Evolutionary conservation across 2,797 vertebrate species (phyloP).

Genomic region (Otolemur crassicaudatus): DNA sequence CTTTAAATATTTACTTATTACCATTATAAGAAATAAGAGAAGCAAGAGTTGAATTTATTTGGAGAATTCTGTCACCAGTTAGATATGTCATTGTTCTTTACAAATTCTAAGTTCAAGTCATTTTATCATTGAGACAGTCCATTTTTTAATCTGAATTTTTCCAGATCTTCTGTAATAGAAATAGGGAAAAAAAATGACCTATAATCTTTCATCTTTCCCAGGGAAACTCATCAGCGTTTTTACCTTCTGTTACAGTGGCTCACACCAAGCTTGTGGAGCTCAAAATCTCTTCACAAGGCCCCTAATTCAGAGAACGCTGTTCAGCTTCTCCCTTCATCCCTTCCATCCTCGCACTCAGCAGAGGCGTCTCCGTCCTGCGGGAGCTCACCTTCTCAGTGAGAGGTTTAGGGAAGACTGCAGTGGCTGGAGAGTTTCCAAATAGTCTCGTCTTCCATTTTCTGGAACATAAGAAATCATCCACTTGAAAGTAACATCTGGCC

Average conservation of each 20-base stretch:
- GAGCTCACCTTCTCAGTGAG: conserved; percentile 78
- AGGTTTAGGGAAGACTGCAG: conserved; percentile 81
- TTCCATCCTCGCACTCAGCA: conserved; percentile 71
- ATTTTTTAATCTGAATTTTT: conserved; percentile 70
- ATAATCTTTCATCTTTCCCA: neutral
- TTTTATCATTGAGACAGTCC: conserved; percentile 20
- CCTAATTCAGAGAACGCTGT: conserved; percentile 70
- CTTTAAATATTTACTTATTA: conserved; percentile 50
- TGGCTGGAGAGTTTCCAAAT: conserved; percentile 83
- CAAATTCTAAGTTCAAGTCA: conserved; percentile 31
- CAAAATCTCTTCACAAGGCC: conserved; percentile 73
- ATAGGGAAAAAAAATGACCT: neutral
- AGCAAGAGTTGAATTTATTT: conserved; percentile 7
- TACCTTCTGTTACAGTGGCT: conserved; percentile 72
- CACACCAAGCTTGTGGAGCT: neutral
- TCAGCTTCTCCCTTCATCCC: conserved; percentile 68
- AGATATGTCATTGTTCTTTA: conserved; percentile 59
- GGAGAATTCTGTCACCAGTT: conserved; percentile 68
- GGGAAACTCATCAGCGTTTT: conserved; percentile 29
- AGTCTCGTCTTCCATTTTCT: conserved; percentile 78
- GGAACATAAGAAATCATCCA: conserved; percentile 85
- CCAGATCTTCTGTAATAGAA: conserved; percentile 18
- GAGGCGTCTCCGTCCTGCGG: conserved; percentile 71
- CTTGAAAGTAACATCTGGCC: conserved; percentile 88
- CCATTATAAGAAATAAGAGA: conserved; percentile 26